A percentile compares a stretch with the other conserved stretches of the same genome.
phyloP scores from a whole-genome alignment of 2,797 vertebrate genomes.

The Melanotaenia parkinsoni region DNA sequence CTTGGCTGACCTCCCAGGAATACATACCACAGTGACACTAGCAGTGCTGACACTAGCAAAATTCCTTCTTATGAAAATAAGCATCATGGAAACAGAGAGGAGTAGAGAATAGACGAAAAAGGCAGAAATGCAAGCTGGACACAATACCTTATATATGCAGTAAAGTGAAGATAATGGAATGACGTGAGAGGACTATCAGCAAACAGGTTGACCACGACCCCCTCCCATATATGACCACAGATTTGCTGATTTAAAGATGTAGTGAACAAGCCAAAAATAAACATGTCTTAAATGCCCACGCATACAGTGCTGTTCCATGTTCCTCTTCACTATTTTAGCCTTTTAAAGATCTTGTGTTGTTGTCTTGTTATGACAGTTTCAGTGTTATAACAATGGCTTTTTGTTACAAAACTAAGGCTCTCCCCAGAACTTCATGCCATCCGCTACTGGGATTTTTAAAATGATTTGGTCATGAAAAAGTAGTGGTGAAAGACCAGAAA shows the following conservation, averaged over 20 bases:
- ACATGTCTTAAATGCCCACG: background rate
- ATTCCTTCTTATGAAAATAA: conserved; percentile 79
- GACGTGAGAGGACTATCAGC: background rate
- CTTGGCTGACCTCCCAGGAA: conserved; percentile 73
- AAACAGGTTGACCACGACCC: background rate
- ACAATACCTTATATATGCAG: background rate
- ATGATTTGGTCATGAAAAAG: conserved; percentile 2
- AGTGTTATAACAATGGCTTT: background rate
- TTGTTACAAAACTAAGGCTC: background rate
- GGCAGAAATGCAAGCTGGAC: background rate
- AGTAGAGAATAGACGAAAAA: background rate
- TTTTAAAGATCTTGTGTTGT: background rate
- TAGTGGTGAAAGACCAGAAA: conserved; percentile 11
- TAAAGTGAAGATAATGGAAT: background rate
- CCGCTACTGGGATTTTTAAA: conserved; percentile 8
- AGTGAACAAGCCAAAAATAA: background rate
- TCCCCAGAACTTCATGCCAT: background rate
- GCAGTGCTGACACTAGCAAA: conserved; percentile 73
- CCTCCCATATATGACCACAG: background rate
- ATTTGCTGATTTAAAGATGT: background rate
- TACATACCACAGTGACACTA: conserved; percentile 73
- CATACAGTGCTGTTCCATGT: background rate
- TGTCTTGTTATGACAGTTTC: conserved; percentile 8
- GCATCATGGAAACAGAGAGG: conserved; percentile 59
- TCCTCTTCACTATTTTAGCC: background rate